phyloP scores from a whole-genome alignment of 2,888 invertebrate species.

The Stramonita haemastoma region DNA sequence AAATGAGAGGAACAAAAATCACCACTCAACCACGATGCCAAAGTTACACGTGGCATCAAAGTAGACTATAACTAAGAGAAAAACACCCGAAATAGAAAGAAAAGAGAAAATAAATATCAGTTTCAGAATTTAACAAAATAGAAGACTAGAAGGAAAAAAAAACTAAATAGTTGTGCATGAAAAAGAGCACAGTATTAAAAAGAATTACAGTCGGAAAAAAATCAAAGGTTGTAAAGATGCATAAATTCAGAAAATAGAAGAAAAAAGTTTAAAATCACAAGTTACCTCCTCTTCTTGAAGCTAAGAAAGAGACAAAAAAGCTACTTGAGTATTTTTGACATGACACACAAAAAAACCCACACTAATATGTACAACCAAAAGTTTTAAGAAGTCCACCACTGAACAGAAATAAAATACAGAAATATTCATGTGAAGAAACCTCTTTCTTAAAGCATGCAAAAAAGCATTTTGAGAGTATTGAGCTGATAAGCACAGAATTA shows the following conservation, averaged over 20 bases:
- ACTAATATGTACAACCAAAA: too few species aligned
- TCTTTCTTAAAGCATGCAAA: too few species aligned
- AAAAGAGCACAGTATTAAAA: neutral
- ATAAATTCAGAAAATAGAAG: neutral
- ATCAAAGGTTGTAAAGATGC: neutral
- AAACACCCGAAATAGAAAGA: neutral
- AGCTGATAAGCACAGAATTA: too few species aligned
- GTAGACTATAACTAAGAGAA: neutral
- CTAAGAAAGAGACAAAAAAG: conserved; percentile 42
- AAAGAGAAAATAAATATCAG: neutral
- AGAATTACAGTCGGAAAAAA: neutral
- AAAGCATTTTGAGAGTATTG: too few species aligned
- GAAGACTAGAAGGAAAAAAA: neutral
- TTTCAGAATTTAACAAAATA: neutral
- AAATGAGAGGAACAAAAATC: too few species aligned
- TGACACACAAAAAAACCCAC: neutral
- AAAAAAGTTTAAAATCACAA: neutral
- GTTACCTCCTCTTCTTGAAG: conserved; percentile 53
- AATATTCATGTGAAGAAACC: too few species aligned
- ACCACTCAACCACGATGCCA: too few species aligned
- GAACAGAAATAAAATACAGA: too few species aligned
- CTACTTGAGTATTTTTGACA: neutral
- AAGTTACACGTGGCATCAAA: too few species aligned
- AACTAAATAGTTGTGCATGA: neutral
- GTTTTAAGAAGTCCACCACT: too few species aligned